A percentile compares a stretch with the other conserved stretches of the same genome.
These are phyloP conservation scores for Eurystomus gularis DNA, from an alignment of 2,113 vertebrate species.

Conservation along the genomic window DNA sequence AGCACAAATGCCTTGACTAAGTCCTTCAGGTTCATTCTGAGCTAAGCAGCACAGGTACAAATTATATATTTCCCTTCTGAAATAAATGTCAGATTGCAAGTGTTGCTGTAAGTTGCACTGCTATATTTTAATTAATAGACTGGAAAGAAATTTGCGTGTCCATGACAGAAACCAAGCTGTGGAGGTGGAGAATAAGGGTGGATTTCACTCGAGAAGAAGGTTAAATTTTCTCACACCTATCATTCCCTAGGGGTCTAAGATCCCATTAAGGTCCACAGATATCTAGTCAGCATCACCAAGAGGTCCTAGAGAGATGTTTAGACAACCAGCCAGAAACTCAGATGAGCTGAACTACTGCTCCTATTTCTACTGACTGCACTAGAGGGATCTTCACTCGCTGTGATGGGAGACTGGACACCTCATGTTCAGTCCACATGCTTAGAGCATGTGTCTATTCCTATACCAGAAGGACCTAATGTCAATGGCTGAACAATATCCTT, in stretches of 20 bases:
- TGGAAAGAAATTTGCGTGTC: not conserved
- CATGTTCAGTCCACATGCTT: not conserved
- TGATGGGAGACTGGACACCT: not conserved
- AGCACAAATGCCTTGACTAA: not conserved
- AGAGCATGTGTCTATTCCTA: rapidly evolving
- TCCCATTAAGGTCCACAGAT: not conserved
- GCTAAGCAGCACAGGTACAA: not conserved
- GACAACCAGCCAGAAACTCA: not conserved
- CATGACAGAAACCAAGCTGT: not conserved
- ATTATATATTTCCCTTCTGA: not conserved
- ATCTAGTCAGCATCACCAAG: not conserved
- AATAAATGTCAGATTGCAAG: not conserved
- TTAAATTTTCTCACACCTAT: too few species aligned
- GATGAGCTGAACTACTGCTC: not conserved
- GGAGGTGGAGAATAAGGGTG: not conserved
- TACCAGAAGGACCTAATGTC: not conserved
- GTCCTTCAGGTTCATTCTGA: not conserved
- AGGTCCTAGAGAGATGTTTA: not conserved
- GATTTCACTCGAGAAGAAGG: not conserved
- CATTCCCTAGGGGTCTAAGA: too few species aligned
- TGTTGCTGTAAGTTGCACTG: not conserved
- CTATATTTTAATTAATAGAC: not conserved
- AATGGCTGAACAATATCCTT: not conserved
- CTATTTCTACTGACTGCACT: not conserved
- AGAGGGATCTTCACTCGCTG: not conserved